Base-by-base conservation (phyloP, 2,113 vertebrate genomes). In the Caretta caretta region DNA sequence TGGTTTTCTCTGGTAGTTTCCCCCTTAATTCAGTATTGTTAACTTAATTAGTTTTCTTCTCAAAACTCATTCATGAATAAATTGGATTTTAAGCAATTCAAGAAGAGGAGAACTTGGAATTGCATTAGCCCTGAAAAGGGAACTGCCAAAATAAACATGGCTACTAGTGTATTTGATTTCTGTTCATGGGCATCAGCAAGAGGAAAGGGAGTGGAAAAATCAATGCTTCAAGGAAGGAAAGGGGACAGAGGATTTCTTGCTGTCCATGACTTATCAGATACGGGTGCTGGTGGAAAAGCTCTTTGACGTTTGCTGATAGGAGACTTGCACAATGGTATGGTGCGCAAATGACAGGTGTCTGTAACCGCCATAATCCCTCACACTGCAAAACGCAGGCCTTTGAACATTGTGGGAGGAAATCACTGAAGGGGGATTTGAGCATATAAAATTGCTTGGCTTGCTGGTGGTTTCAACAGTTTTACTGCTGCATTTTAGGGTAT, bases 31-130 rank as follows among this genome's bases (percentile, higher is more conserved):
- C 87, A 85, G 62, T 78, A 94, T 80, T 94, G 95, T 78, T 87
- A 84, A 93, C 80, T 92, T 90, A 93, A 94, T 95, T 95, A 89
- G 82, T 29, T 85, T 80, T 56, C 51, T 79, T 90, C 91, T 93
- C 57, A 84, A n/a, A 46, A 6, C 1, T n/a, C 65, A 89, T 86
- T 72, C 86, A n/a, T 25, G 62, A 12, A 78, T 48, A 91, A 81
- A 83, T 86, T 88, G 87, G 89, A 91, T 80, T 69, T 88, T 31
- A 57, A 72, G 9, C 78, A 54, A 42, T 27, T 79, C 59, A 49
- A 46, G 78, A 95, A 93, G n/a, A 57, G 75, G 25, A 93, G 82
- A 86, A 42, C 16, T 27, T 84, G 12, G 4, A 48, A 83, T 57
- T 25, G 27, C 10, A 72, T 16, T 83, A 42, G 75, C 16, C 25